Evolutionary conservation across 2,113 vertebrate genomes (phyloP).

Genomic region (Campylomormyrus numenius): DNA sequence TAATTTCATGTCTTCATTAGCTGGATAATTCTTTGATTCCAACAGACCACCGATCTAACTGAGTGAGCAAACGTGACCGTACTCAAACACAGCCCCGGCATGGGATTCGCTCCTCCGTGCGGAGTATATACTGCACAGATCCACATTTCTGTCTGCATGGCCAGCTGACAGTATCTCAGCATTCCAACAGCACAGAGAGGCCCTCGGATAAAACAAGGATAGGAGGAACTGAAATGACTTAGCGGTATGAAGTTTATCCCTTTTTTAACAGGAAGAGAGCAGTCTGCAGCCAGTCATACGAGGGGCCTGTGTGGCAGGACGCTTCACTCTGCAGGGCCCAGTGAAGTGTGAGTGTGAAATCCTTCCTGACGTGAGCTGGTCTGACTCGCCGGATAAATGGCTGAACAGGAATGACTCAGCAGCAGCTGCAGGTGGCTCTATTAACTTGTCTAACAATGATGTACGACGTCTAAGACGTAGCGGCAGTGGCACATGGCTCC

Average conservation of each 20-base stretch:
- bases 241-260: background rate
- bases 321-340: background rate
- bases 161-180: background rate
- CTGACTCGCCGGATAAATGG: background rate
- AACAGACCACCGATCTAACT: background rate
- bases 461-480: background rate
- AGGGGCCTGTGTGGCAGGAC: background rate
- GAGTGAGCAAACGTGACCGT: background rate
- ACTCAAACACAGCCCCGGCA: background rate
- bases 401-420: background rate
- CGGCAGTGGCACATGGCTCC: background rate
- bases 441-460: slow-evolving; percentile 12
- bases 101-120: too few relatives aligned
- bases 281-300: background rate
- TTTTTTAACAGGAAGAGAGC: slow-evolving; percentile 17
- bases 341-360: background rate
- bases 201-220: background rate
- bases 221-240: background rate
- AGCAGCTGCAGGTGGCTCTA: background rate
- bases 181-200: background rate
- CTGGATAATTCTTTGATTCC: background rate
- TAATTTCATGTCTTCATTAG: background rate
- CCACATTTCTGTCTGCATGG: background rate
- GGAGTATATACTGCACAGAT: background rate
- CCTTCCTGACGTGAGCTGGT: background rate